Conservation (phyloP, 2,888 invertebrate species). For the Athetis lepigone region DNA sequence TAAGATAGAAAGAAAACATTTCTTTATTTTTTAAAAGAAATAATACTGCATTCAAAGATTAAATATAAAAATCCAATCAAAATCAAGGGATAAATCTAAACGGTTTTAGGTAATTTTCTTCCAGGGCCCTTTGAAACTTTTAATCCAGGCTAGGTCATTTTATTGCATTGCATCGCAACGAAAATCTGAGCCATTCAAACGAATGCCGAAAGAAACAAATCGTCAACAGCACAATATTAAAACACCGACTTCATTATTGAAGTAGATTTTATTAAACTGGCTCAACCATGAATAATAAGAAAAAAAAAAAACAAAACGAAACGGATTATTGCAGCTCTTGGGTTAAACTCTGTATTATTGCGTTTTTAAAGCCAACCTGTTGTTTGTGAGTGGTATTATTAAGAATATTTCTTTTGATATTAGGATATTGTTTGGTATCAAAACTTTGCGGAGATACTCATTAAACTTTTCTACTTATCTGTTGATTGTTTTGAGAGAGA, state of each 20-base stretch:
- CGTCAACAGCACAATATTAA: background rate
- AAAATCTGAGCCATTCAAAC: too few species aligned
- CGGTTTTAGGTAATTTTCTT: too few species aligned
- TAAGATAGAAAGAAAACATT: too few species aligned
- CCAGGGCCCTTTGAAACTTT: too few species aligned
- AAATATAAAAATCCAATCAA: too few species aligned
- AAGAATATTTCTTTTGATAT: slow-evolving; percentile 48
- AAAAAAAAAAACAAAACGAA: slow-evolving; percentile 24
- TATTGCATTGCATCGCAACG: background rate
- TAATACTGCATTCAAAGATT: too few species aligned
- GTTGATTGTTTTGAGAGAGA: slow-evolving; percentile 21
- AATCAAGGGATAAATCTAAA: too few species aligned
- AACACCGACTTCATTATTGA: slow-evolving; percentile 16
- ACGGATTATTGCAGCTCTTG: slow-evolving; percentile 34
- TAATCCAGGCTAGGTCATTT: too few species aligned
- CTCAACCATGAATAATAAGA: slow-evolving; percentile 22
- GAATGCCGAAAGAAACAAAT: background rate
- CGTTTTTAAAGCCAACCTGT: slow-evolving; percentile 47
- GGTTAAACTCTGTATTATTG: slow-evolving; percentile 29
- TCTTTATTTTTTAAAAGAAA: too few species aligned
- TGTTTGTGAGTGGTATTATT: slow-evolving; percentile 43
- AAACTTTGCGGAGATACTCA: slow-evolving; percentile 15
- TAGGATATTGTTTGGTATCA: slow-evolving; percentile 23
- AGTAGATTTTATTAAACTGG: slow-evolving; percentile 26
- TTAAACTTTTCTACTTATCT: slow-evolving; percentile 39